A percentile compares a stretch with the other conserved stretches of the same genome.
These are phyloP conservation scores for Sebastes hopkinsi DNA, from an alignment of 2,797 vertebrate species.

Conservation along the genomic window DNA sequence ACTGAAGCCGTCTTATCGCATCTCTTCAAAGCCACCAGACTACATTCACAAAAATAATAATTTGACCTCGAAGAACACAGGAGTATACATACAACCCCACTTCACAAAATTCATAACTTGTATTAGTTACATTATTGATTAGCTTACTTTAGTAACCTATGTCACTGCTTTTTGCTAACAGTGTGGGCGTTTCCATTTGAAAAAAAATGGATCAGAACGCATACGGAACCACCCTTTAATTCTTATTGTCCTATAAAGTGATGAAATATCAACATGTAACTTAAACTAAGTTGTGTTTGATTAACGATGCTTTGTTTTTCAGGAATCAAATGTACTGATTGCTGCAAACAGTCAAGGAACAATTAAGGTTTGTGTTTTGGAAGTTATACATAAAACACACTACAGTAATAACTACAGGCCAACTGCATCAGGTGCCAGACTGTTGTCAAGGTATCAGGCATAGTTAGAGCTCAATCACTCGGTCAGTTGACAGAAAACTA, in stretches of 20 bases:
- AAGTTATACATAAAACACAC: neutral
- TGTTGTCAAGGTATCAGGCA: neutral
- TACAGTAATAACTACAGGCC: neutral
- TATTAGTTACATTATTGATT: neutral
- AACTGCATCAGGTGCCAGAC: neutral
- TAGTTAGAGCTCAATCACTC: neutral
- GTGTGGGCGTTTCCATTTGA: too few relatives aligned
- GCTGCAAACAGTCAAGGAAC: constrained; percentile 99
- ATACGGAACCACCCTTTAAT: too few relatives aligned
- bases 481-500: neutral
- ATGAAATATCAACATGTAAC: neutral
- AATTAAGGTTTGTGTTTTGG: constrained; percentile 91
- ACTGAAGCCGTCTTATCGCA: too few relatives aligned
- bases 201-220: accelerated
- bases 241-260: neutral
- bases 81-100: too few relatives aligned
- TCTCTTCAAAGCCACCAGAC: too few relatives aligned
- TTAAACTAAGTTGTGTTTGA: neutral
- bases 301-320: constrained; percentile 46
- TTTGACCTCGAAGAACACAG: too few relatives aligned
- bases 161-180: too few relatives aligned
- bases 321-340: constrained; percentile 99
- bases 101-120: accelerated
- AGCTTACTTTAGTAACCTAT: accelerated
- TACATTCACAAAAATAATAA: too few relatives aligned